phyloP scores from a whole-genome alignment of 2,888 invertebrate species.

The Oscheius onirici region DNA sequence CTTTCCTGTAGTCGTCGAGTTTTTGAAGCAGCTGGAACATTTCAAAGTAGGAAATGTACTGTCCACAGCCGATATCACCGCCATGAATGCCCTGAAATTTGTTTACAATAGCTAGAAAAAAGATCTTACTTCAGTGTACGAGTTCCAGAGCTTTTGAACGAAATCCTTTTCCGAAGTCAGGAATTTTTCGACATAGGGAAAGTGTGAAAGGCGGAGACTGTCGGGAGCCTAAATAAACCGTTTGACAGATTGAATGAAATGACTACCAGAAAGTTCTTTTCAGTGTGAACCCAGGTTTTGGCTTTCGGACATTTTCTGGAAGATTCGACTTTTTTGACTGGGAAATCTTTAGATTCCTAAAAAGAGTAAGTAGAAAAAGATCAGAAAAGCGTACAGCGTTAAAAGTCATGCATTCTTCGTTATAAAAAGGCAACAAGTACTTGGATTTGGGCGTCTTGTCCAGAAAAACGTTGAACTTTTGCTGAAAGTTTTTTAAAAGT shows the following conservation, averaged over 20 bases:
- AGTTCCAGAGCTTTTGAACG: neutral
- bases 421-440: no score
- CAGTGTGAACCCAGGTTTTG: neutral
- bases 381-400: no score
- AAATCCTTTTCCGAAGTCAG: neutral
- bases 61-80: slow-evolving; percentile 18
- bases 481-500: no score
- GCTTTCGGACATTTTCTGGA: neutral
- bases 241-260: neutral
- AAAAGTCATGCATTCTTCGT: no score
- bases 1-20: neutral
- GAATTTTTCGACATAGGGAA: slow-evolving; percentile 15
- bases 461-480: no score
- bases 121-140: neutral
- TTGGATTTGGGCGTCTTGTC: no score
- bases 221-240: slow-evolving; percentile 3
- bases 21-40: slow-evolving; percentile 1
- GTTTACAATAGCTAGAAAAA: neutral
- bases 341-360: no score
- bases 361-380: no score
- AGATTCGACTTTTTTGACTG: neutral
- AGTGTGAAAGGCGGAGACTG: slow-evolving; percentile 16
- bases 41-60: slow-evolving; percentile 17
- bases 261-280: neutral
- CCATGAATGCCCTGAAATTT: slow-evolving; percentile 31